Percentiles rank a stretch among this genome's conserved stretches.
phyloP scores from a whole-genome alignment of 2,113 vertebrate genomes.

The Gallinago undulata region DNA sequence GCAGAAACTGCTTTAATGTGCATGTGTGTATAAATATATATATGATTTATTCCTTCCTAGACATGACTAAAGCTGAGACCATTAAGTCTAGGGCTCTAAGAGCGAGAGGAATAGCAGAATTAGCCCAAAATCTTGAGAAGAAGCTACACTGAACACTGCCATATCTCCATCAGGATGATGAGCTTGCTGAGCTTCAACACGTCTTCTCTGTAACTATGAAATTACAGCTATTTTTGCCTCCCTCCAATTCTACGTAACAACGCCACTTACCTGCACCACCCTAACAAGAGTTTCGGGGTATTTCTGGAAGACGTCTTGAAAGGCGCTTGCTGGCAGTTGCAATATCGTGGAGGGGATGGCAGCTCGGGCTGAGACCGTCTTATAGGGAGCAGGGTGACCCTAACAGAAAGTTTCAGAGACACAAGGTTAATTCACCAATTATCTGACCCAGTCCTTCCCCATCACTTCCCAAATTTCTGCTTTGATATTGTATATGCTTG shows the following conservation, averaged over 20 bases:
- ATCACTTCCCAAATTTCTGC: background rate
- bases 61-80: background rate
- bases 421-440: background rate
- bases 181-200: background rate
- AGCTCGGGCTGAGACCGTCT: conserved; percentile 89
- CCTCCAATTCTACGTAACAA: too few species aligned
- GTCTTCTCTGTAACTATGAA: background rate
- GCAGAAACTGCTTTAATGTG: background rate
- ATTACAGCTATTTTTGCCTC: background rate
- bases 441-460: background rate
- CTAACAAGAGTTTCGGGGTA: conserved; percentile 92
- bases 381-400: conserved; percentile 90
- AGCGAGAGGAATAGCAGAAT: background rate
- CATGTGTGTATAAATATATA: too few species aligned
- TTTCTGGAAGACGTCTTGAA: conserved; percentile 90
- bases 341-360: conserved; percentile 81
- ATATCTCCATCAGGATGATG: accelerated
- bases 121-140: background rate
- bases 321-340: conserved; percentile 86
- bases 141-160: background rate
- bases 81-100: background rate
- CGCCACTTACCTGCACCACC: conserved; percentile 83
- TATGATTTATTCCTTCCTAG: background rate
- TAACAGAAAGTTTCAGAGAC: conserved; percentile 30
- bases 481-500: accelerated